Conservation (phyloP, 2,888 invertebrate genomes). For the Carcina quercana region DNA sequence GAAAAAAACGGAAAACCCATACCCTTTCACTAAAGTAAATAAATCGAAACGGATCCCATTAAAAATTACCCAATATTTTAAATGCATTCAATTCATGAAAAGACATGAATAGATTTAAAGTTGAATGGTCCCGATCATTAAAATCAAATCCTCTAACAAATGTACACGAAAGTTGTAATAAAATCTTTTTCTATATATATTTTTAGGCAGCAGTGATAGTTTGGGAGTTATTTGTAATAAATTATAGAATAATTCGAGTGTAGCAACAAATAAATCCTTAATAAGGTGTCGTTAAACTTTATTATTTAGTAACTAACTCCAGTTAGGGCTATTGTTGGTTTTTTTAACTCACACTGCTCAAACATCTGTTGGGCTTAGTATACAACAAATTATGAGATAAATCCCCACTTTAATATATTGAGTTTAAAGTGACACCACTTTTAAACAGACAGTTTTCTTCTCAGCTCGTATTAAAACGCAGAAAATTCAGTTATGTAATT, state of each 20-base stretch:
- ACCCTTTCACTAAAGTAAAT: constrained; percentile 27
- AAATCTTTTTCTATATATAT: constrained; percentile 32
- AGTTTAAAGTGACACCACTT: no score
- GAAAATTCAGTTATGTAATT: no score
- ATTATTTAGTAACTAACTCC: constrained; percentile 63
- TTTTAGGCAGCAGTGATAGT: constrained; percentile 32
- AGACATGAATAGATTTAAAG: constrained; percentile 9
- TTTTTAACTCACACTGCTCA: constrained; percentile 47
- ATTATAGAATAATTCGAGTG: constrained; percentile 60
- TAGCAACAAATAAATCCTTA: constrained; percentile 69
- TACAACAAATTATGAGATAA: constrained; percentile 28
- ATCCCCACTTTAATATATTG: no score
- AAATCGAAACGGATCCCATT: constrained; percentile 40
- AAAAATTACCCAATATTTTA: constrained; percentile 53
- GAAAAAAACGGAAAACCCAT: no score
- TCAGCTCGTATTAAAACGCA: no score
- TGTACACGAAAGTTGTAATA: constrained; percentile 28
- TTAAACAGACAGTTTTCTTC: no score
- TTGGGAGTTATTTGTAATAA: constrained; percentile 68
- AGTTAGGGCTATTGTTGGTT: constrained; percentile 57
- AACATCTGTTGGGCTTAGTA: constrained; percentile 53
- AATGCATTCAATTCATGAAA: constrained; percentile 12
- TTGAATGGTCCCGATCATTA: constrained; percentile 45
- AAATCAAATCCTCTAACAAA: constrained; percentile 61
- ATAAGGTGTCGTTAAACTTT: constrained; percentile 67